phyloP scores from a whole-genome alignment of 1,140 invertebrate species.

The Ylistrum balloti region DNA sequence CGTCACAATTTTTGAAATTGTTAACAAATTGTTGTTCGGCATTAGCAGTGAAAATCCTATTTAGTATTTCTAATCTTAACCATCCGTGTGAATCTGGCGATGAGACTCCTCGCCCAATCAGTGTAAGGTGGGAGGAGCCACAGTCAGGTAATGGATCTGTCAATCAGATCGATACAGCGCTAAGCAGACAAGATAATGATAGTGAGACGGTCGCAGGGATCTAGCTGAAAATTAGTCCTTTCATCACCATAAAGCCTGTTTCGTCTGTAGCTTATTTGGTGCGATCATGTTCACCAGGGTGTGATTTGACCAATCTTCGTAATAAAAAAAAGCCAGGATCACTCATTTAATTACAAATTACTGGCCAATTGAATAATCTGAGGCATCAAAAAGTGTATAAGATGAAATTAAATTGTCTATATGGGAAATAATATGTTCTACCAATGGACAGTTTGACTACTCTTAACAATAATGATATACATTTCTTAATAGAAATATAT shows the following conservation, averaged over 20 bases:
- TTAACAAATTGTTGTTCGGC: constrained; percentile 5
- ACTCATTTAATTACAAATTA: constrained; percentile 1
- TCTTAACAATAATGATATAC: background rate
- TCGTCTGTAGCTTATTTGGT: constrained; percentile 14
- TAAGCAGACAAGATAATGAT: constrained; percentile 29
- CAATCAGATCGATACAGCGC: constrained; percentile 12
- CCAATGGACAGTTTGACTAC: too few relatives aligned
- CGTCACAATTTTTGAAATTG: constrained; percentile 39
- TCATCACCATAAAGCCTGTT: constrained; percentile 17
- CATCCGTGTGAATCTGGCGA: constrained; percentile 23
- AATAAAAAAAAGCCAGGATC: background rate
- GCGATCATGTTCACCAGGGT: background rate
- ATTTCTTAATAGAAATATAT: background rate
- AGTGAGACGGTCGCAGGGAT: background rate
- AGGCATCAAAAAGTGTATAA: background rate
- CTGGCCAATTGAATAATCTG: background rate
- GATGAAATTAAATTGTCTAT: too few relatives aligned
- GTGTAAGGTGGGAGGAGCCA: background rate
- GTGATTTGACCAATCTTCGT: constrained; percentile 26
- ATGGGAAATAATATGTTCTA: too few relatives aligned
- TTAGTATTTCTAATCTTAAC: constrained; percentile 34
- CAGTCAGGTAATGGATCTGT: background rate
- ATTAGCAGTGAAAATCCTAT: constrained; percentile 9
- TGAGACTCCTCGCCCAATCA: background rate
- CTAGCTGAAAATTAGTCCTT: constrained; percentile 9